These are phyloP conservation scores for Chrysotoxum bicinctum DNA, from an alignment of 2,888 invertebrate genomes.

Conservation along the genomic window DNA sequence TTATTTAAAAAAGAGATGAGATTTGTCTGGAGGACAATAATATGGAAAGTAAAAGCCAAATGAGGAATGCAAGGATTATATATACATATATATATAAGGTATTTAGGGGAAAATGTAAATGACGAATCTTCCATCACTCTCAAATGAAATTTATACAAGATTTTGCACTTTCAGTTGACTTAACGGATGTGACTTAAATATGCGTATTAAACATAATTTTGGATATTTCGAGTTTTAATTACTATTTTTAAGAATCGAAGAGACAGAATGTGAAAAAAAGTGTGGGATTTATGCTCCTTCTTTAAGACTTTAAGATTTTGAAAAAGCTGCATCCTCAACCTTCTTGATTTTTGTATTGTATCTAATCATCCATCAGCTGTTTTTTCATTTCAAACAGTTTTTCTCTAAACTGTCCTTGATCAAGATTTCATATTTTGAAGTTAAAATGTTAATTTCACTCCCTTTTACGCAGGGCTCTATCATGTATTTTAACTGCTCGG, in stretches of 20 bases:
- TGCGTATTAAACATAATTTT: not conserved
- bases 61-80: not conserved
- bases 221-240: not conserved
- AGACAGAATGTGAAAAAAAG: not conserved
- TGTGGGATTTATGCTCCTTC: too few species aligned
- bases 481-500: too few species aligned
- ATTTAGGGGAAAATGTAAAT: not conserved
- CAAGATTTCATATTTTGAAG: too few species aligned
- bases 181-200: not conserved
- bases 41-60: not conserved
- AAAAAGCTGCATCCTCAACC: too few species aligned
- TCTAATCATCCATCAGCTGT: too few species aligned
- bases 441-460: too few species aligned
- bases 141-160: not conserved
- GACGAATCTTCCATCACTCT: not conserved
- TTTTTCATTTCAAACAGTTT: too few species aligned
- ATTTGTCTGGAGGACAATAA: not conserved
- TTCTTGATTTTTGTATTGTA: too few species aligned
- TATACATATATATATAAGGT: too few species aligned
- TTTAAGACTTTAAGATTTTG: too few species aligned
- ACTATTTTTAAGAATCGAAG: not conserved
- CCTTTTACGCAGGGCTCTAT: too few species aligned
- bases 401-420: too few species aligned
- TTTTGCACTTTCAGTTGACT: conserved; percentile 10
- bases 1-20: not conserved